Evolutionary conservation across 2,888 invertebrate species (phyloP), one percentile per base, ranked within the genome.

Genomic region (Protodeltote pygarga): DNA sequence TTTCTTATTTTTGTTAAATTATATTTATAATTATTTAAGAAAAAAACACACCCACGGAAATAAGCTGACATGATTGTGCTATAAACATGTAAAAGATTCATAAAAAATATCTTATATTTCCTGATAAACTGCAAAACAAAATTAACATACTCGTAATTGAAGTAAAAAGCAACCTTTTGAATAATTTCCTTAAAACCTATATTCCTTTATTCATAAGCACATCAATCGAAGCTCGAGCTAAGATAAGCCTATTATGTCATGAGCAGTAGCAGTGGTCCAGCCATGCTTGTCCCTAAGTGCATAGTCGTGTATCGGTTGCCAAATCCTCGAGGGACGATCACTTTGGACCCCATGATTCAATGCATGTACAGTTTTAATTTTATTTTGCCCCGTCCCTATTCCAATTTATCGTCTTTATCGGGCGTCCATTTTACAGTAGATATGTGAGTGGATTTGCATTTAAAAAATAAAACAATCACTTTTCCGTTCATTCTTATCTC

Each of bases 301-400:
- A 89, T 81, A 88, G 80, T 87, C 90, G 77, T 90, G 90, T 90
- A 87, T 84, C 79, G 87, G 85, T 86, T 88, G 87, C 89, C 87
- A 89, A 90, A 89, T 84, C 86, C 89, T 82, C 79, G 44, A 81
- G 86, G 86, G 80, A 79, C 70, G 75, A 69, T 70, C 75, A 47
- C 20, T 46, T 62, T 31, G 39, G 64, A 64, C 71, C 76, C 77
- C 78, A 82, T 87, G 86, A 88, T 86, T 83, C 86, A 83, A 76
- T 80, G 77, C 77, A 79, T 79, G 75, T 77, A 71, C 71, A 75
- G 75, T 85, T 86, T 88, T 84, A 86, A 87, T 87, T 88, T 87
- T 82, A 79, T 87, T 89, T 85, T 80, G 78, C 75, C 65, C 72
- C 68, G 69, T 70, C 73, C 68, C 73, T 71, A 69, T 74, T 70